A percentile compares a stretch with the other conserved stretches of the same genome.
Conservation (phyloP, 2,113 vertebrate species). For the Corydoras sp. region DNA sequence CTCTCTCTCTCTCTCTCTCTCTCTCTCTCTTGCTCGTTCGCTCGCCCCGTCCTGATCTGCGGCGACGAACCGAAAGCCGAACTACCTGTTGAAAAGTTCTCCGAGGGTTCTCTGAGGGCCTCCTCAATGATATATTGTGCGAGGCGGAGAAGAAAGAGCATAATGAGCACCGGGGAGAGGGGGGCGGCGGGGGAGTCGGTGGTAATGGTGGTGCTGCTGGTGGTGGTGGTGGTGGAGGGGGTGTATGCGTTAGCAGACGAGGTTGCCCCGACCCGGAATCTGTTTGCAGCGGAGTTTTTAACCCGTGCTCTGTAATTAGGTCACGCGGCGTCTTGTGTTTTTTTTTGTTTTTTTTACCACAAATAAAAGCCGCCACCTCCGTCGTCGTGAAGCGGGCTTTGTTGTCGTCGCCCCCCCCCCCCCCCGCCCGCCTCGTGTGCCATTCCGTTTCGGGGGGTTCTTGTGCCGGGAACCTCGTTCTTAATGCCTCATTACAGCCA, state of each 20-base stretch:
- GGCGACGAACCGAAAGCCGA: conserved; percentile 73
- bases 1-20: conserved; percentile 55
- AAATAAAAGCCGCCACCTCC: conserved; percentile 32
- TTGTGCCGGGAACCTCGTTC: conserved; percentile 45
- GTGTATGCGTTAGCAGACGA: background rate
- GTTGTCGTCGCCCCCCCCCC: too few relatives aligned
- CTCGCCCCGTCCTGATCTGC: conserved; percentile 53
- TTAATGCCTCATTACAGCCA: conserved; percentile 66
- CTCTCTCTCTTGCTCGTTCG: conserved; percentile 54
- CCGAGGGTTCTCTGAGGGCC: conserved; percentile 75
- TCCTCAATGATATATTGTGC: conserved; percentile 81
- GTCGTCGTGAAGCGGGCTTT: too few relatives aligned
- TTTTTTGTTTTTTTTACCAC: conserved; percentile 20
- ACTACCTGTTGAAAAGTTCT: conserved; percentile 79
- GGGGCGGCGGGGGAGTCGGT: too few relatives aligned
- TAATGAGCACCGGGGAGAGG: conserved; percentile 14
- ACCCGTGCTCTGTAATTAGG: conserved; percentile 40
- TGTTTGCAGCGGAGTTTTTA: background rate
- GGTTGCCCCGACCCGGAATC: background rate
- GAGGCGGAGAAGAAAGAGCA: conserved; percentile 44
- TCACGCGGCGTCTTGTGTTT: conserved; percentile 32
- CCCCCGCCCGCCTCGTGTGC: conserved; percentile 1
- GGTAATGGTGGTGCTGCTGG: too few relatives aligned
- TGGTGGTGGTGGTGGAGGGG: too few relatives aligned
- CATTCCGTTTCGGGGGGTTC: conserved; percentile 37